Evolutionary conservation across 1,140 invertebrate genomes (phyloP), one percentile per base, ranked within the genome.

Genomic region (Drosophila rufa): DNA sequence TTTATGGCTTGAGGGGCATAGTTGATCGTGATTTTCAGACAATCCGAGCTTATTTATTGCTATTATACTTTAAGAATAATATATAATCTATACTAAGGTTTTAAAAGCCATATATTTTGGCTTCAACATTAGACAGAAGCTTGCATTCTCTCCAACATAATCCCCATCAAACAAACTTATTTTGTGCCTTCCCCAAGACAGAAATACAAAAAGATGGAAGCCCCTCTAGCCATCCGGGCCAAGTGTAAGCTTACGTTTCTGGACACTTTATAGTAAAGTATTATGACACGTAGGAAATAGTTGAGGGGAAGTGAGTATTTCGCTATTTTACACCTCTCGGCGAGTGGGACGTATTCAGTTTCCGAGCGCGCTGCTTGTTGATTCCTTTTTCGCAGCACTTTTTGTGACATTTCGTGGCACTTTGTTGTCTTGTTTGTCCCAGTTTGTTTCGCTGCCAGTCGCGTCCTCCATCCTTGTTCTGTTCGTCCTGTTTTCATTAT

Each of bases 401-500:
- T 66, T 48, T 43, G 53, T 73, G 53, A 48, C 50, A 75, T 43
- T 67, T 62, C 65, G 46, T 68, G 69, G 50, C 30, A 61, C 60
- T 59, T 57, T 75, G 62, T 57, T 68, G 51, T 64, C 33, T 53
- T 84, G 81, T 65, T 50, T 73, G 53, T 47, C 48, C 51, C 11
- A 64, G 60, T 75, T 67, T 78, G 57, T 68, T 33, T 50, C 53
- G 58, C 33, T 40, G 45, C 17, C 6, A 73, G 40, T 65, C 11
- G 27, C 19, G 22, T 22, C 15, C 36, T 57, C 1, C n/a, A 40
- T 30, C 5, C 27, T 45, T 61, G n/a, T 47, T 75, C 64, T 53
- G 7, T 33, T 75, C 64, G 56, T 80, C 53, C 62, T 66, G 64
- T 62, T 89, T 89, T 84, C 68, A 83, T 87, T 87, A 87, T 87